Percentiles rank a stretch among this genome's conserved stretches.
Evolutionary conservation across 2,797 vertebrate genomes (phyloP).

Genomic region (Acanthurus leucopareius): DNA sequence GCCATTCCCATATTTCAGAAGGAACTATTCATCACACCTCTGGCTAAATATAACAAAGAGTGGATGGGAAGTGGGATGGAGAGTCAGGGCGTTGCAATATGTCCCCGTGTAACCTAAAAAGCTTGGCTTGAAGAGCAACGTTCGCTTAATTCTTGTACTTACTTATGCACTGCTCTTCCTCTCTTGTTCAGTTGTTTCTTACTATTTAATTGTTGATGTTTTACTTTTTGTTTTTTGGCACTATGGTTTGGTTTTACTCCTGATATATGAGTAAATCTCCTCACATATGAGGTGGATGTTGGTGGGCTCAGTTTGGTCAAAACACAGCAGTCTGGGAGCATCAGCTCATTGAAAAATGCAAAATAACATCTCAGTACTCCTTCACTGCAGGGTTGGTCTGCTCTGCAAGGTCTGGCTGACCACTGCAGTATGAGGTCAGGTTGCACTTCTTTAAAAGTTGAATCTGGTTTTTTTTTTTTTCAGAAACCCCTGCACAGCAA

Average conservation of each 20-base stretch:
- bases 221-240: background rate
- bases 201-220: background rate
- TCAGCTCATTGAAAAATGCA: no score
- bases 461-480: no score
- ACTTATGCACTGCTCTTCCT: background rate
- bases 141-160: background rate
- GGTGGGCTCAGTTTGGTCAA: slow-evolving; percentile 1
- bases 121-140: slow-evolving; percentile 9
- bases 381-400: no score
- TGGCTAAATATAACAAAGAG: slow-evolving; percentile 77
- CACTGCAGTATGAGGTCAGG: no score
- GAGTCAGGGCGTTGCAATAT: slow-evolving; percentile 36
- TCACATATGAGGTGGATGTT: no score
- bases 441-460: no score
- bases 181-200: background rate
- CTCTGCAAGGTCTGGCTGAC: no score
- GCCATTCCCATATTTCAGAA: slow-evolving; percentile 67
- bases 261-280: background rate
- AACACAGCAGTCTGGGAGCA: slow-evolving; percentile 1
- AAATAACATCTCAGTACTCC: no score
- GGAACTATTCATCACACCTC: slow-evolving; percentile 74
- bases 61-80: slow-evolving; percentile 42
- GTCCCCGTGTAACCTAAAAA: slow-evolving; percentile 41
- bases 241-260: slow-evolving; percentile 7
- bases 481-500: no score